Evolutionary conservation across 2,888 invertebrate species (phyloP), one percentile per base, ranked within the genome.

Genomic region (Callosobruchus maculatus): DNA sequence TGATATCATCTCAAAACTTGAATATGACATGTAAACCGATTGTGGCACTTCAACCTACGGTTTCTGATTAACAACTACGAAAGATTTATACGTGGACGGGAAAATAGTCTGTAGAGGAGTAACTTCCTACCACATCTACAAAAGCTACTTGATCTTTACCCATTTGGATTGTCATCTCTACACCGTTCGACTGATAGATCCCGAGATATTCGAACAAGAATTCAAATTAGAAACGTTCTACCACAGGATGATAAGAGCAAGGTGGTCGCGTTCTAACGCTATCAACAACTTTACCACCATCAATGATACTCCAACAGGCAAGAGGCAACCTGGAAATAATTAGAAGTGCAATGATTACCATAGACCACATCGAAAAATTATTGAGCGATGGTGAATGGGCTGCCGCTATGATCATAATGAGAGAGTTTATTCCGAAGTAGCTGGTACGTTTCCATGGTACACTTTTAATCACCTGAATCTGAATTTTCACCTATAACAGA

Each of bases 291-390:
- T 20, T 73, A 1, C 75, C 74, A 1, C 74, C 94, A 0, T 91
- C 92, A 80, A 91, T 95, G 0, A 89, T 98, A 31, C 88, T 99
- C 71, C 97, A 98, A 89, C 92, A 97, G 91, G 97, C 98, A 0
- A 90, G 98, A 77, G 99, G 99, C 9, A 99, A 99, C 88, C 86
- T 99, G 67, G 99, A 99, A 88, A 92, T 92, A 9, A 93, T 98
- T 72, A 93, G 95, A 83, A 98, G 98, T 0, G 90, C 97, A 77
- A 91, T 95, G 0, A 88, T 98, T 20, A 92, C 95, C 0, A 86
- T 98, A 9, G 91, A 93, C 81, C 90, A 92, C 70, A 90, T 97
- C 72, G 93, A 93, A 20, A 87, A 88, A 70, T 88, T 91, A 74
- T 88, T 98, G 21, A 90, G 93, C 77, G 83, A 84, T 68, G 84